Evolutionary conservation across 2,797 vertebrate species (phyloP), one percentile per base, ranked within the genome.

Genomic region (Pantherophis vulpinus): DNA sequence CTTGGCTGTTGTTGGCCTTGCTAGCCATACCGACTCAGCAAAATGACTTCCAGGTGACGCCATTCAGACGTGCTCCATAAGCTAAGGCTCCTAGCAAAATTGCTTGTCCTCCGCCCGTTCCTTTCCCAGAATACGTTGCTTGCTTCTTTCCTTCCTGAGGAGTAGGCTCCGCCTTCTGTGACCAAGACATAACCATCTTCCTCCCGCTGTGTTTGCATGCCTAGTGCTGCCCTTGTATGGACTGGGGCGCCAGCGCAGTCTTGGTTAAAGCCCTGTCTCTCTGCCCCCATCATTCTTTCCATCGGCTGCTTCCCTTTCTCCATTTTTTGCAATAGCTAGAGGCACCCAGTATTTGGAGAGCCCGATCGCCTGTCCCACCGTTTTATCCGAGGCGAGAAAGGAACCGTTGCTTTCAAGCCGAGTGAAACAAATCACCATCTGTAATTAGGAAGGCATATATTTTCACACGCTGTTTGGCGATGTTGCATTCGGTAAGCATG

Each of bases 171-270:
- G 9, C 20, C 27, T 88, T n/a, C 86, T 23, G 70, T n/a, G 32
- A n/a, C 66, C 87, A 47, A 13, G 42, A 86, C 51, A 59, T 63
- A 29, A 16, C 55, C 88, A 90, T 70, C 88, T 60, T 91, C 79
- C 32, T 79, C 47, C 86, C 42, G 29, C 83, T 70, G 90, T 32
- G 27, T 93, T 56, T 93, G 93, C 93, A 93, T 93, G 93, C 70
- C 20, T 47, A 37, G 25, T 42, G 42, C 58, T 61, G 63, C 86
- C 89, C 23, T 32, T 60, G 4, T 74, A 16, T 70, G 58, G 63
- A 51, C 42, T 12, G 5, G 29, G 11, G 6, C 7, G 14, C 89
- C 23, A 32, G 79, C 25, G 27, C 23, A 18, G 70, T 56, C 90
- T 89, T 55, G n/a, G 66, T n/a, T 89, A 18, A 56, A 27, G 25